Conservation (phyloP, 2,113 vertebrate species). For the Delphinapterus leucas region DNA sequence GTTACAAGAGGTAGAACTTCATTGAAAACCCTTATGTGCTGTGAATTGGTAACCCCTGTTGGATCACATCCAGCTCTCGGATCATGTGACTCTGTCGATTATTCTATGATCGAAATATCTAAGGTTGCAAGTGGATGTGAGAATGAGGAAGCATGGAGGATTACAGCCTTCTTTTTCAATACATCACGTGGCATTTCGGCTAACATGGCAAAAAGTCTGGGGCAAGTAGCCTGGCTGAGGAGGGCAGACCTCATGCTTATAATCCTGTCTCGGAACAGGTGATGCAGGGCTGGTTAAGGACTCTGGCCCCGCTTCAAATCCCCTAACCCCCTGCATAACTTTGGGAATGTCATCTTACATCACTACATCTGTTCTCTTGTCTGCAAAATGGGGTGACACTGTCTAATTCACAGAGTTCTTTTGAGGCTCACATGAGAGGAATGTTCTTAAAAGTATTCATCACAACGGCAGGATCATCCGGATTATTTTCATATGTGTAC, state of each 20-base stretch:
- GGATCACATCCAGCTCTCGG: neutral
- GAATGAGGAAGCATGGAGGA: neutral
- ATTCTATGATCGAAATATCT: neutral
- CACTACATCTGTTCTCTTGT: neutral
- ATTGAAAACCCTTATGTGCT: too few relatives aligned
- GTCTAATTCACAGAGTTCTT: neutral
- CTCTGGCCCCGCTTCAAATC: neutral
- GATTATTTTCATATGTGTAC: neutral
- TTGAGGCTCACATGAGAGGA: neutral
- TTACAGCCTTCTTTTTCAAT: neutral
- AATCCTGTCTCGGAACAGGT: neutral
- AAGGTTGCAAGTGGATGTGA: accelerated
- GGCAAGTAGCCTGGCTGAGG: neutral
- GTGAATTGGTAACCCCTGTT: too few relatives aligned
- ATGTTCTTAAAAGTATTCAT: neutral
- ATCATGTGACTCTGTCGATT: too few relatives aligned
- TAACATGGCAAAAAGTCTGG: neutral
- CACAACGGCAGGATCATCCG: neutral
- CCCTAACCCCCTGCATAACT: neutral
- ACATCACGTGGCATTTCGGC: neutral
- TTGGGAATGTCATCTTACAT: neutral
- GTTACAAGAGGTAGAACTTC: too few relatives aligned
- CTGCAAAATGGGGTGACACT: neutral
- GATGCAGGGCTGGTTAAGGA: neutral
- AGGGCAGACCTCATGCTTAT: neutral